Conservation (phyloP, 2,113 vertebrate genomes). For the Pungitius pungitius region DNA sequence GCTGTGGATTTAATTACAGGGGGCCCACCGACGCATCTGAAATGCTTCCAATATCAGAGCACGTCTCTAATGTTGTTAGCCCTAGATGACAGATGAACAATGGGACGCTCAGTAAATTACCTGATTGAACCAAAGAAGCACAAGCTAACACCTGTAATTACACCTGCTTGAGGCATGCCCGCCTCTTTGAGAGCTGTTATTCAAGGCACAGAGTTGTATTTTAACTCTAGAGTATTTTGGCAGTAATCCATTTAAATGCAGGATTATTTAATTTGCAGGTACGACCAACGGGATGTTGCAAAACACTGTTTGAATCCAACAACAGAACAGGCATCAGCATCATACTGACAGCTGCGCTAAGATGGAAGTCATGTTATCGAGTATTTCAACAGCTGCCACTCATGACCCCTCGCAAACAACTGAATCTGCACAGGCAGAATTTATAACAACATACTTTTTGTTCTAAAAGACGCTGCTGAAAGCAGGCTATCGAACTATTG, state of each 20-base stretch:
- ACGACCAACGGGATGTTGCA: constrained; percentile 45
- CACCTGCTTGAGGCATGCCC: constrained; percentile 63
- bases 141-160: constrained; percentile 69
- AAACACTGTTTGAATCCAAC: constrained; percentile 30
- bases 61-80: constrained; percentile 66
- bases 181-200: constrained; percentile 31
- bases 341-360: constrained; percentile 34
- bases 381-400: constrained; percentile 54
- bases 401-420: constrained; percentile 43
- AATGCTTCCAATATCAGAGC: constrained; percentile 54
- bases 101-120: constrained; percentile 62
- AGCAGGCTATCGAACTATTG: constrained; percentile 34
- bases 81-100: constrained; percentile 69
- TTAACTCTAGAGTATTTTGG: constrained; percentile 33
- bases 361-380: constrained; percentile 53
- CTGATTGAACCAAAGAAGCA: constrained; percentile 62
- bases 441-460: constrained; percentile 54
- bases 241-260: constrained; percentile 20
- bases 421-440: constrained; percentile 45
- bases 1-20: constrained; percentile 68
- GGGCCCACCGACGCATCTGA: constrained; percentile 54
- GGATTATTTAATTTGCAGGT: constrained; percentile 50
- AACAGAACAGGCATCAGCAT: constrained; percentile 39
- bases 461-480: constrained; percentile 45
- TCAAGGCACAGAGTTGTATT: constrained; percentile 44